Evolutionary conservation across 2,797 vertebrate species (phyloP).

Genomic region (Brachyalestes nurse): DNA sequence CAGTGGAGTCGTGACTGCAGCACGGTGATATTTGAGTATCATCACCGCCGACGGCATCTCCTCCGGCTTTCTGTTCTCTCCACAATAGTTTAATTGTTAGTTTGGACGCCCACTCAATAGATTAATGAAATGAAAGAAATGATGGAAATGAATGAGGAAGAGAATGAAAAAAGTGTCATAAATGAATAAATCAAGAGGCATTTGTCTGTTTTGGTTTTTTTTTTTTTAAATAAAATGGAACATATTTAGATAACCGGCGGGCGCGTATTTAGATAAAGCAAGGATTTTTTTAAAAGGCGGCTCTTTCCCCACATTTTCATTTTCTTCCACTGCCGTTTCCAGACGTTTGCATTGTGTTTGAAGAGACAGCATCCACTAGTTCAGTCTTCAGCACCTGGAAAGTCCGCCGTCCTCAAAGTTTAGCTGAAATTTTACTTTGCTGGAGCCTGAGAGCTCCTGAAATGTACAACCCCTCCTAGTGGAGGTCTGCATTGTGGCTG

Average conservation of each 20-base stretch:
- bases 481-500: constrained; percentile 58
- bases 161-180: constrained; percentile 56
- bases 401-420: constrained; percentile 61
- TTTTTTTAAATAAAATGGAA: neutral
- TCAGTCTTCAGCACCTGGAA: neutral
- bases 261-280: constrained; percentile 19
- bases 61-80: constrained; percentile 76
- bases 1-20: constrained; percentile 77
- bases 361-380: neutral
- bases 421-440: neutral
- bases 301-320: neutral
- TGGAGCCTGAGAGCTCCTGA: constrained; percentile 50
- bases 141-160: constrained; percentile 67
- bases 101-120: constrained; percentile 73
- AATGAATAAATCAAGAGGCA: constrained; percentile 79
- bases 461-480: constrained; percentile 70
- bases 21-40: constrained; percentile 68
- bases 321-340: neutral
- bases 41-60: constrained; percentile 72
- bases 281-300: neutral
- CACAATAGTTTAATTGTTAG: constrained; percentile 82
- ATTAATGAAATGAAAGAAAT: constrained; percentile 73
- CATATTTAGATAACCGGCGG: constrained; percentile 25
- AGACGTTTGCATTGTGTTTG: neutral
- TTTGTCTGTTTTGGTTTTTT: constrained; percentile 30